A percentile compares a stretch with the other conserved stretches of the same genome.
These are phyloP conservation scores for Drosophila niveifrons DNA, from an alignment of 2,888 invertebrate species.

Conservation along the genomic window DNA sequence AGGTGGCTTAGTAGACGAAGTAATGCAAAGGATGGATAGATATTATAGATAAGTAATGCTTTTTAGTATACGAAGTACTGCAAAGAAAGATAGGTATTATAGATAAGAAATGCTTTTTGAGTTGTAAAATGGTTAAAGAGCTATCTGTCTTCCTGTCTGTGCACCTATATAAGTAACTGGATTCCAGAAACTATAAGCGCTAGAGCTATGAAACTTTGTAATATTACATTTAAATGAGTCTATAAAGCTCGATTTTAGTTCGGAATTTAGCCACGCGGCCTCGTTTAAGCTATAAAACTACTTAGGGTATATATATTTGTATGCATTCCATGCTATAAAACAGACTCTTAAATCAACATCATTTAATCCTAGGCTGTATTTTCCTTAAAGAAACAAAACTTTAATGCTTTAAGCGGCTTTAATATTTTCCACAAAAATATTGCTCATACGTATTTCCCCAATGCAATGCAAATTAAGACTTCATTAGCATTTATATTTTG, in stretches of 20 bases:
- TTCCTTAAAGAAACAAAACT: conserved; percentile 2
- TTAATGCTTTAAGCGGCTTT: background rate
- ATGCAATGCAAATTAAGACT: background rate
- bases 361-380: background rate
- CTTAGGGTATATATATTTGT: no score
- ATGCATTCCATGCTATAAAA: background rate
- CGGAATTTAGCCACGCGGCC: no score
- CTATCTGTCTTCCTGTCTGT: no score
- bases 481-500: background rate
- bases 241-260: no score
- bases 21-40: background rate
- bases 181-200: background rate
- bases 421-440: background rate
- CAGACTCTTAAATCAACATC: background rate
- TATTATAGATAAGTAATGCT: no score
- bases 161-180: background rate
- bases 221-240: no score
- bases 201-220: no score
- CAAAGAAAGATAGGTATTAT: no score
- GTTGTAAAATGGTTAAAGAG: no score
- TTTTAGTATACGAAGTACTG: conserved; percentile 33
- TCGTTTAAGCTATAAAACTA: no score
- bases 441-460: background rate
- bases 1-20: conserved; percentile 57
- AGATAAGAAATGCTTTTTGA: no score